Conservation (phyloP, 2,113 vertebrate species). For the Myrmecobius fasciatus region DNA sequence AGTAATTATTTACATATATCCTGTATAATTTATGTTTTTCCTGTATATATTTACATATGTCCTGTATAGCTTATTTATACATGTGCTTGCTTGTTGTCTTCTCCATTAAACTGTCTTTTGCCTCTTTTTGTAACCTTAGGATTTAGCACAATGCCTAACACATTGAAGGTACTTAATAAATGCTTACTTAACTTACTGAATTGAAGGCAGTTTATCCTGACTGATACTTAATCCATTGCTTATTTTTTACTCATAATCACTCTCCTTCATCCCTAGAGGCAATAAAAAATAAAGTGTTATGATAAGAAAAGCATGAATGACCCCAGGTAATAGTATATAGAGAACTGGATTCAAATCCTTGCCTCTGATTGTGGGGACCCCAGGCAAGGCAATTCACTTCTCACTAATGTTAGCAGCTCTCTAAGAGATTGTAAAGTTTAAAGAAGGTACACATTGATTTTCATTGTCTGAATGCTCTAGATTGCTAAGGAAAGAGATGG, state of each 20-base stretch:
- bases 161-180: no score
- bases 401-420: background rate
- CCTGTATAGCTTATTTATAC: background rate
- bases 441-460: background rate
- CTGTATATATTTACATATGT: background rate
- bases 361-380: background rate
- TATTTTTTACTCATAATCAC: background rate
- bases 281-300: background rate
- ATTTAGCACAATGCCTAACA: background rate
- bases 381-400: background rate
- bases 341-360: background rate
- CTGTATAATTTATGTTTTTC: background rate
- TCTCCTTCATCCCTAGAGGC: background rate
- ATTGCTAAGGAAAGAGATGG: background rate
- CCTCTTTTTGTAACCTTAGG: background rate
- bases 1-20: background rate
- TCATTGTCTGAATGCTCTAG: background rate
- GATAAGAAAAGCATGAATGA: background rate
- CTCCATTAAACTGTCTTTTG: background rate
- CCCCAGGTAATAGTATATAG: background rate
- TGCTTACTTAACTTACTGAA: background rate
- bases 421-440: background rate
- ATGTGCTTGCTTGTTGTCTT: background rate
- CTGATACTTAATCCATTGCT: background rate
- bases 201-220: background rate